These are phyloP conservation scores for Avahi laniger DNA, from an alignment of 2,797 vertebrate species.

Conservation along the genomic window DNA sequence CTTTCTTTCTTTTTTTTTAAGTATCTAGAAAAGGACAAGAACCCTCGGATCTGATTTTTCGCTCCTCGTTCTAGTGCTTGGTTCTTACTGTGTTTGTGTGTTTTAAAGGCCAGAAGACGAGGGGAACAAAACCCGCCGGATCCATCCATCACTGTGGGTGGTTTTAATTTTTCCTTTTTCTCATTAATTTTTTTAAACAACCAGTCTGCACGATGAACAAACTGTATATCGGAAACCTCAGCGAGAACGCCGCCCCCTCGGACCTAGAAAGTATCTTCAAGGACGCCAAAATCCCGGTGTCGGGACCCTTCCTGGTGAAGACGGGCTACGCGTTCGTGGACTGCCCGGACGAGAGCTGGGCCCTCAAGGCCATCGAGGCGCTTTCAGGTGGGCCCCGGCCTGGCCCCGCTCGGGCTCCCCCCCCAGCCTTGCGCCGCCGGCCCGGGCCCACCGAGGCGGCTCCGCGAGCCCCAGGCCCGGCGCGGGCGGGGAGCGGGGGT, in stretches of 20 bases:
- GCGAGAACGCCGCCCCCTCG: conserved; percentile 94
- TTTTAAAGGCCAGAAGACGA: conserved; percentile 70
- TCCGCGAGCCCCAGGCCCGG: not conserved
- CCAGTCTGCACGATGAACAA: conserved; percentile 93
- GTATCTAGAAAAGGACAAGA: conserved; percentile 63
- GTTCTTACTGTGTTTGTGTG: conserved; percentile 53
- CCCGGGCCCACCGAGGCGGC: not conserved
- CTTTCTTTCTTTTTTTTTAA: conserved; percentile 53
- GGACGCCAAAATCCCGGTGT: conserved; percentile 97
- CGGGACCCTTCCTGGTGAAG: conserved; percentile 96
- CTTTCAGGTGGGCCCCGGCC: conserved; percentile 93
- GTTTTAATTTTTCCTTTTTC: conserved; percentile 67
- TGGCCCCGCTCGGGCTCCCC: not conserved
- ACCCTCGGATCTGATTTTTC: conserved; percentile 71
- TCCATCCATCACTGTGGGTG: conserved; percentile 67
- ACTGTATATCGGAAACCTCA: conserved; percentile 99
- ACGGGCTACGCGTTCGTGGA: conserved; percentile 99
- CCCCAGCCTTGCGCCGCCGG: not conserved
- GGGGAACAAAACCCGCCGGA: conserved; percentile 64
- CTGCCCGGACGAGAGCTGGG: conserved; percentile 97
- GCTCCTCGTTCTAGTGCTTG: conserved; percentile 41
- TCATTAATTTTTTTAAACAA: conserved; percentile 71
- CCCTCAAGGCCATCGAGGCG: conserved; percentile 98
- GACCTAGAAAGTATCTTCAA: conserved; percentile 98
- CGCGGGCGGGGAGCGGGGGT: not conserved